phyloP scores from a whole-genome alignment of 2,113 vertebrate species.

The Tragulus kanchil region DNA sequence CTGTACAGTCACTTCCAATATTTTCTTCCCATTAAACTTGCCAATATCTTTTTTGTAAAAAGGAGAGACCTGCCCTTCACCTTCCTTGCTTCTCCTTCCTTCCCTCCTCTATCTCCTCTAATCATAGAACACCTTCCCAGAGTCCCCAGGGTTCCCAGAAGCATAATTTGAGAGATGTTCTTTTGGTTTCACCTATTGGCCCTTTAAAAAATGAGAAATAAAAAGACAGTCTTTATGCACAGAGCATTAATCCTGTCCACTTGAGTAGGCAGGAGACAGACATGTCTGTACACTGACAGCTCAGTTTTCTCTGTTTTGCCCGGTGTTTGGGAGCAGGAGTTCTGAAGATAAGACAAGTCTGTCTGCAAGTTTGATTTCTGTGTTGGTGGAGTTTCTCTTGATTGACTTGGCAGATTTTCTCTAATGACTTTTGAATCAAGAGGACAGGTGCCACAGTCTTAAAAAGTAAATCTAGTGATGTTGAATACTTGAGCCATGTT shows the following conservation, averaged over 20 bases:
- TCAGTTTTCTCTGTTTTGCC: constrained; percentile 61
- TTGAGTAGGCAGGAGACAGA: constrained; percentile 61
- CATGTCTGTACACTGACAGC: constrained; percentile 23
- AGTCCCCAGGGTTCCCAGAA: neutral
- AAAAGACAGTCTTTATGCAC: neutral
- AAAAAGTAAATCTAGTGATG: constrained; percentile 46
- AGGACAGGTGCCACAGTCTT: constrained; percentile 25
- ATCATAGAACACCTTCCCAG: neutral
- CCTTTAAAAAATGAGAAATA: neutral
- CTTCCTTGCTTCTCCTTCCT: neutral
- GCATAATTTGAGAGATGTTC: neutral
- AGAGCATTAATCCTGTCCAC: constrained; percentile 60
- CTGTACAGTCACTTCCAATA: neutral
- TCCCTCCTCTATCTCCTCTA: neutral
- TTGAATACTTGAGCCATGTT: neutral
- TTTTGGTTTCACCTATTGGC: constrained; percentile 35
- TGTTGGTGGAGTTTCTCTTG: constrained; percentile 57
- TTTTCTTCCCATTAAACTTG: too few species aligned
- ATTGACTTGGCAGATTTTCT: constrained; percentile 62
- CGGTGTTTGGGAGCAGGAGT: neutral
- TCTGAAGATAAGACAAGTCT: constrained; percentile 66
- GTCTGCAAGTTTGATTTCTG: constrained; percentile 63
- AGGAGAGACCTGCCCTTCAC: neutral
- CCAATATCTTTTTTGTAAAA: too few species aligned
- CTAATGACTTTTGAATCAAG: constrained; percentile 61